Base-by-base conservation (phyloP, 2,888 invertebrate species). In the Drosophila nr. fundita region DNA sequence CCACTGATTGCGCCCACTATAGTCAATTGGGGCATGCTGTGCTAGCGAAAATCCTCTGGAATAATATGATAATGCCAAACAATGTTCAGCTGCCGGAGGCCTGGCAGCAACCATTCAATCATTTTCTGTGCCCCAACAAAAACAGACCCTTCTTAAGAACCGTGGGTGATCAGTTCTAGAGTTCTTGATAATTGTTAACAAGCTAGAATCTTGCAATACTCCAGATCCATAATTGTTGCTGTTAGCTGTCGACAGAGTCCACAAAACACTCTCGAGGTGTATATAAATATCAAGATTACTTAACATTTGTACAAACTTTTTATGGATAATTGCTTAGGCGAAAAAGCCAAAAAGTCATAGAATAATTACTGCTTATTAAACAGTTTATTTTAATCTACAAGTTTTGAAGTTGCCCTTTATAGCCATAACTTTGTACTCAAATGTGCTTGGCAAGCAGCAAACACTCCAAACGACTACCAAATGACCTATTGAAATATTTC, bases 1-100 rank as follows among this genome's bases (percentile, higher is more conserved):
- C 78, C 49, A 64, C 32, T 11, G 76, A 76, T 38, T 76, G 78
- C 55, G 29, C 65, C 1, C 76, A 76, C 13, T 59, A 36, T 5
- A 76, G 59, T 42, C 78, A 76, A 24, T 10, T 78, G 29, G 76
- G 64, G 0, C 73, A 76, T 27, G 62, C 78, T 1, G 45, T 78
- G 1, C 36, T 78, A 0, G 61, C 78, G 29, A 76, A 76, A 24
- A 30, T 48, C 1, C 32, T 73, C 1, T 76, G 76, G 76, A 76
- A 76, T 10, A 76, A 45, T 30, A 68, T 76, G 76, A 30, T 78
- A 11, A 27, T 45, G 1, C 29, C 34, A 21, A 64, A 60, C 0
- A 57, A 76, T 30, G 10, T 29, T 11, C 21, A 29, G 1, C n/a
- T 48, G 11, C 24, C 21, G 0, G 40, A 58, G 6, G n/a, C 68